A percentile compares a stretch with the other conserved stretches of the same genome.
These are phyloP conservation scores for Brachionus manjavacas DNA, from an alignment of 1,140 invertebrate genomes.

Conservation along the genomic window DNA sequence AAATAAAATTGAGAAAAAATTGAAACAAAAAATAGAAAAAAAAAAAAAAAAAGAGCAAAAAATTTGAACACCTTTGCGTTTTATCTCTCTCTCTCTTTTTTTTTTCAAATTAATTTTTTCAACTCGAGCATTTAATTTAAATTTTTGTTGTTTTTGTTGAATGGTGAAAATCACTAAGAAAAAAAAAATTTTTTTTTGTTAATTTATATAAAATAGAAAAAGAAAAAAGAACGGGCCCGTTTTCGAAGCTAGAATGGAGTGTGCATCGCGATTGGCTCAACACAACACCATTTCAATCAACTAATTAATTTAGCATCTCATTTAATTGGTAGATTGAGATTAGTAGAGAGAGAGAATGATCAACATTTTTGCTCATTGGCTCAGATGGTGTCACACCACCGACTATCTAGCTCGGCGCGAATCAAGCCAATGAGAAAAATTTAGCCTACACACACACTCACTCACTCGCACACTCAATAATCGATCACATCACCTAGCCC, in stretches of 20 bases:
- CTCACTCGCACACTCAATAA: neutral
- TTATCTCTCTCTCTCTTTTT: neutral
- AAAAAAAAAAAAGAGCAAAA: neutral
- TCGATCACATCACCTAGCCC: neutral
- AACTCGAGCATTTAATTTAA: constrained; percentile 24
- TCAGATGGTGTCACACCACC: neutral
- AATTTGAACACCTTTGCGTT: neutral
- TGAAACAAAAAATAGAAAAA: neutral
- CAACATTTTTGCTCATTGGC: neutral
- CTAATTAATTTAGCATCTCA: neutral
- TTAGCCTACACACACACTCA: neutral
- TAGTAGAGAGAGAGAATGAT: neutral
- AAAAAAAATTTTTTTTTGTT: constrained; percentile 1
- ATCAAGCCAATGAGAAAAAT: neutral
- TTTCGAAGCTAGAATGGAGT: neutral
- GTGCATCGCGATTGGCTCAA: neutral
- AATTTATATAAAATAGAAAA: neutral
- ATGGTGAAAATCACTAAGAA: constrained; percentile 2
- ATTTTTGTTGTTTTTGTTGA: neutral
- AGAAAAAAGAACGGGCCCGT: neutral
- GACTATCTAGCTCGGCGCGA: neutral
- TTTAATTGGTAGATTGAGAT: neutral
- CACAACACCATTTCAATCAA: neutral
- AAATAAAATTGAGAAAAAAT: neutral
- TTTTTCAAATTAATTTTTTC: constrained; percentile 5